Conservation (phyloP, 92 coral and sea anemone genomes). For the Pocillopora meandrina region DNA sequence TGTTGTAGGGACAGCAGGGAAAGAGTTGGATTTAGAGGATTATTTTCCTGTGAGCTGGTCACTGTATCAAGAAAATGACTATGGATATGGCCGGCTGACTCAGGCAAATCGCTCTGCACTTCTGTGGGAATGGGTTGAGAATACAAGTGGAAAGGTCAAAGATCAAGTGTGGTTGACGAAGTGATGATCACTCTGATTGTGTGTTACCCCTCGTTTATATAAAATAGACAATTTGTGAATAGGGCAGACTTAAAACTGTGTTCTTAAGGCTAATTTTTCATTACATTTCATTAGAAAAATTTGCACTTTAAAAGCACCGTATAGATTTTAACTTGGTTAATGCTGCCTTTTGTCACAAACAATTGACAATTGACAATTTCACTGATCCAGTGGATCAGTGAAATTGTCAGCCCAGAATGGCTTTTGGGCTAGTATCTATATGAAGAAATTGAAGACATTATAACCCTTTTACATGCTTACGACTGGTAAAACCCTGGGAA, state of each 20-base stretch:
- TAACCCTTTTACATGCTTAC: too few relatives aligned
- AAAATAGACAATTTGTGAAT: slow-evolving; percentile 12
- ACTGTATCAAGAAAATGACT: slow-evolving; percentile 73
- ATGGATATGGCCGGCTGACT: slow-evolving; percentile 90
- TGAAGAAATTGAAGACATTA: too few relatives aligned
- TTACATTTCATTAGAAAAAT: too few relatives aligned
- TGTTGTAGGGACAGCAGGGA: slow-evolving; percentile 92
- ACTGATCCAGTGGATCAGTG: too few relatives aligned
- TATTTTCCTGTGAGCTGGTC: slow-evolving; percentile 90
- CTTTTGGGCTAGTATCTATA: too few relatives aligned
- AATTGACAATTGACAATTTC: too few relatives aligned
- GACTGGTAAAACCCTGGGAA: too few relatives aligned
- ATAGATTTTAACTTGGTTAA: too few relatives aligned
- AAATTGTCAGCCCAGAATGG: too few relatives aligned
- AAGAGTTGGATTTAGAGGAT: slow-evolving; percentile 59
- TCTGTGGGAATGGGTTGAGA: slow-evolving; percentile 89
- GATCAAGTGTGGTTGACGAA: slow-evolving; percentile 80
- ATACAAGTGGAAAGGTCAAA: slow-evolving; percentile 67
- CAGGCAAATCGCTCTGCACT: slow-evolving; percentile 72
- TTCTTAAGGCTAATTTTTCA: too few relatives aligned
- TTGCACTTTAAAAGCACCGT: too few relatives aligned
- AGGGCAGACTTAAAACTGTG: neutral
- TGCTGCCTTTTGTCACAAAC: too few relatives aligned
- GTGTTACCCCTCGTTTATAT: neutral
- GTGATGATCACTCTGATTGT: neutral